Conservation (phyloP, 2,888 invertebrate species). For the Microplitis deprimator region DNA sequence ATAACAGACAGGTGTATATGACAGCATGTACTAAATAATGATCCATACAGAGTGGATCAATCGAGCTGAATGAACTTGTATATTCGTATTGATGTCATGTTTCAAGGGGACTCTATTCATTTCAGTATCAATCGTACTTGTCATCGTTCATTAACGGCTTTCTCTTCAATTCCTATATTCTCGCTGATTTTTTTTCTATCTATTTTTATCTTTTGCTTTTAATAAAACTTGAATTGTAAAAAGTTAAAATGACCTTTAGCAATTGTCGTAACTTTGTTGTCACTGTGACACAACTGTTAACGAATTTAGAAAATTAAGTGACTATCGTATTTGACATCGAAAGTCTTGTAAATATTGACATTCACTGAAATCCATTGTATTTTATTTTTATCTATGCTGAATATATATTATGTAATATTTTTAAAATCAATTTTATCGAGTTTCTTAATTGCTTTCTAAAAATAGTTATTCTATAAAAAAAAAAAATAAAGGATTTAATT, state of each 20-base stretch:
- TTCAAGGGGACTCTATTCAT: slow-evolving; percentile 5
- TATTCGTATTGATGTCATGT: slow-evolving; percentile 9
- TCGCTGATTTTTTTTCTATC: slow-evolving; percentile 13
- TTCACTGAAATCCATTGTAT: not conserved
- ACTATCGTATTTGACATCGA: not conserved
- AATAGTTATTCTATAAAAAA: not conserved
- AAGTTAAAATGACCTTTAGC: not conserved
- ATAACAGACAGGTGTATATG: slow-evolving; percentile 23
- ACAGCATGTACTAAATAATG: slow-evolving; percentile 24
- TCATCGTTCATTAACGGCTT: slow-evolving; percentile 14
- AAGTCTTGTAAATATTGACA: not conserved
- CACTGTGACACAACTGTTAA: not conserved
- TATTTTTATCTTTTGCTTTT: not conserved
- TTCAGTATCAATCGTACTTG: slow-evolving; percentile 16
- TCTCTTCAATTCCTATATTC: slow-evolving; percentile 20
- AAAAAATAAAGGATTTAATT: not conserved
- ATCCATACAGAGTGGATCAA: slow-evolving; percentile 25
- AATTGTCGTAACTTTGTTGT: not conserved
- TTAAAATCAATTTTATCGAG: not conserved
- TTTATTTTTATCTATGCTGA: not conserved
- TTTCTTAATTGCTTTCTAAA: not conserved
- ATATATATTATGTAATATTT: not conserved
- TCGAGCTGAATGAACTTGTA: slow-evolving; percentile 26
- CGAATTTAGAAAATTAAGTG: not conserved
- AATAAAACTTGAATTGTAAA: not conserved